phyloP scores from a whole-genome alignment of 2,113 vertebrate species.

The Gobiocypris rarus region DNA sequence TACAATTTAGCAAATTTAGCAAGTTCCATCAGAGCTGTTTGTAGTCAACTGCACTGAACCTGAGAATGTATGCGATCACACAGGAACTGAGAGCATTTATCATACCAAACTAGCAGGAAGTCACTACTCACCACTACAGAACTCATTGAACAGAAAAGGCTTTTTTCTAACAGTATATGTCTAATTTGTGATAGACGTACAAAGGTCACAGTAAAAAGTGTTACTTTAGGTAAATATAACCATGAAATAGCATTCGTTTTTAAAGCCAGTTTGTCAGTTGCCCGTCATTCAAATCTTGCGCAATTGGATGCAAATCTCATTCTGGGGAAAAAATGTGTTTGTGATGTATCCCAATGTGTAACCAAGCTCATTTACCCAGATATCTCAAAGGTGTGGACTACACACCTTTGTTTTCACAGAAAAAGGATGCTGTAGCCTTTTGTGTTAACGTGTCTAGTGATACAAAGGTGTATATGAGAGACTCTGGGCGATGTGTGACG shows the following conservation, averaged over 20 bases:
- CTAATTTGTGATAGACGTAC: neutral
- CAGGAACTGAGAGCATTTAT: conserved; percentile 53
- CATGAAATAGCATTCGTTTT: neutral
- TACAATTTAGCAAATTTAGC: neutral
- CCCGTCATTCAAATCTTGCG: conserved; percentile 10
- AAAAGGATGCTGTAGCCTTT: neutral
- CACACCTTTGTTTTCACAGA: neutral
- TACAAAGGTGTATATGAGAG: neutral
- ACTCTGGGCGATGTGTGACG: conserved; percentile 25
- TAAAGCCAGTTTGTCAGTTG: neutral
- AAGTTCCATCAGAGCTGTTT: neutral
- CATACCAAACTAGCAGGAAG: conserved; percentile 51
- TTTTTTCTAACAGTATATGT: neutral
- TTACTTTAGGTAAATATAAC: neutral
- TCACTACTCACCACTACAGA: neutral
- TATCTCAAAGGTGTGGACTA: neutral
- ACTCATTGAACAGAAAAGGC: neutral
- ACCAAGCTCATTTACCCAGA: neutral
- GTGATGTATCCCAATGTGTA: neutral
- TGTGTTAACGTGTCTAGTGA: neutral
- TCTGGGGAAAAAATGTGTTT: conserved; percentile 6
- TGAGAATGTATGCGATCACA: conserved; percentile 13
- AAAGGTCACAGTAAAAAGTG: neutral
- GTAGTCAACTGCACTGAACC: conserved; percentile 1
- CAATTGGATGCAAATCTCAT: conserved; percentile 41